Conservation (phyloP, 2,888 invertebrate genomes). For the Dendrolimus houi region DNA sequence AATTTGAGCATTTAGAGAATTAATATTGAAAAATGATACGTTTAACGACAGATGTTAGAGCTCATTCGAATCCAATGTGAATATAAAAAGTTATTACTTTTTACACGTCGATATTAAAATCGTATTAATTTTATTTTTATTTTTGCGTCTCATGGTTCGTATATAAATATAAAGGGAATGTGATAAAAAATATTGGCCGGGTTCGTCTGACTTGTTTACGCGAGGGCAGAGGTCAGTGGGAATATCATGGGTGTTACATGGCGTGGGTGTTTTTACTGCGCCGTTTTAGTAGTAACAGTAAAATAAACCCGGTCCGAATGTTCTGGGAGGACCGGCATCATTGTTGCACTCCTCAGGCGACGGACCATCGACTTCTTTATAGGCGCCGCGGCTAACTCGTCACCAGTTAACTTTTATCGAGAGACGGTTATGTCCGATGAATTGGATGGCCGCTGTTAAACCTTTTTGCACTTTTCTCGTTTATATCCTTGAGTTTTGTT, state of each 20-base stretch:
- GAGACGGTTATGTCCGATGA: slow-evolving; percentile 23
- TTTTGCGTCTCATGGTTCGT: slow-evolving; percentile 2
- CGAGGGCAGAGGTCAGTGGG: slow-evolving; percentile 59
- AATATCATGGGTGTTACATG: slow-evolving; percentile 57
- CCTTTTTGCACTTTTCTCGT: slow-evolving; percentile 10
- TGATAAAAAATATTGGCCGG: slow-evolving; percentile 28
- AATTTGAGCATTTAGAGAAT: too few species aligned
- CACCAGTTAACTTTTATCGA: slow-evolving; percentile 46
- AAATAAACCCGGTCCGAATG: slow-evolving; percentile 59
- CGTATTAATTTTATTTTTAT: slow-evolving; percentile 18
- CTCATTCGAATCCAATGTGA: slow-evolving; percentile 11
- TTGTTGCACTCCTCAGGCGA: slow-evolving; percentile 40
- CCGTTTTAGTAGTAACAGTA: slow-evolving; percentile 57
- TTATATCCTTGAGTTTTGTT: slow-evolving; percentile 1
- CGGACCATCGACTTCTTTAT: slow-evolving; percentile 44
- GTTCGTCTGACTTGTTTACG: slow-evolving; percentile 35
- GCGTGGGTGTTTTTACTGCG: slow-evolving; percentile 69
- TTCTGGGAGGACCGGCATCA: slow-evolving; percentile 48
- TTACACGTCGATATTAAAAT: slow-evolving; percentile 1
- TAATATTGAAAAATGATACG: too few species aligned
- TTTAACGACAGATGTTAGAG: slow-evolving; percentile 4
- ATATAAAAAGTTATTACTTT: slow-evolving; percentile 13
- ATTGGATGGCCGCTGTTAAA: slow-evolving; percentile 11
- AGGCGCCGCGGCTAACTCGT: slow-evolving; percentile 45
- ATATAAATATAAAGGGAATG: slow-evolving; percentile 7